Base-by-base conservation (phyloP, 2,888 invertebrate genomes). In the Cetonia aurata region DNA sequence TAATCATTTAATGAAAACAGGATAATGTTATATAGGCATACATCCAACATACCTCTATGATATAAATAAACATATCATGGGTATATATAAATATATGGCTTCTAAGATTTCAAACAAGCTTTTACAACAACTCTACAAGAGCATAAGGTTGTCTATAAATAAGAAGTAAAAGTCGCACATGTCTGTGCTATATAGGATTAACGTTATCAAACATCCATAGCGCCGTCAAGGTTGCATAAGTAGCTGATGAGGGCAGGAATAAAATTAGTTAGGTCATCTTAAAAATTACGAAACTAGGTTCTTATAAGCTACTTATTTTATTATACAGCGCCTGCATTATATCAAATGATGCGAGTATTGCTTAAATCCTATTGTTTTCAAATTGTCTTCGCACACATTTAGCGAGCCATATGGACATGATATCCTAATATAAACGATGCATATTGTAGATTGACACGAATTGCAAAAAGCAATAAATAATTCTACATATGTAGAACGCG, bases 251-350 rank as follows among this genome's bases (percentile, higher is more conserved):
- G 50, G 17, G 62, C 50, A 37, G 50, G 17, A 65, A 71, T 68
- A 71, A 71, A 74, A 73, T 73, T 72, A 75, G 73, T 75, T 74
- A 77, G 75, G 74, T 71, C 74, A 75, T 75, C 74, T 71, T 69
- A 73, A 46, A 50, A 65, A 72, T 77, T 77, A 74, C 75, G 73
- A 75, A 76, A 77, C 70, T 57, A 70, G 71, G 69, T 65, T 71
- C 70, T 71, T 70, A 44, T 52, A 19, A 19, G 71, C 62, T 60
- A 57, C 37, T 37, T 37, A 37, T 37, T 37, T 37, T 37, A 37
- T 37, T 73, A 46, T 67, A 15, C 50, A 50, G 25, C 37, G 62
- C 62, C 50, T 65, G 62, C 69, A 71, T 67, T 62, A 56, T 71
- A 73, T 53, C 69, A 71, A 73, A 73, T 72, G 73, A 75, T 74